A percentile compares a stretch with the other conserved stretches of the same genome.
phyloP scores from a whole-genome alignment of 2,113 vertebrate species.

The Bostrychus sinensis region DNA sequence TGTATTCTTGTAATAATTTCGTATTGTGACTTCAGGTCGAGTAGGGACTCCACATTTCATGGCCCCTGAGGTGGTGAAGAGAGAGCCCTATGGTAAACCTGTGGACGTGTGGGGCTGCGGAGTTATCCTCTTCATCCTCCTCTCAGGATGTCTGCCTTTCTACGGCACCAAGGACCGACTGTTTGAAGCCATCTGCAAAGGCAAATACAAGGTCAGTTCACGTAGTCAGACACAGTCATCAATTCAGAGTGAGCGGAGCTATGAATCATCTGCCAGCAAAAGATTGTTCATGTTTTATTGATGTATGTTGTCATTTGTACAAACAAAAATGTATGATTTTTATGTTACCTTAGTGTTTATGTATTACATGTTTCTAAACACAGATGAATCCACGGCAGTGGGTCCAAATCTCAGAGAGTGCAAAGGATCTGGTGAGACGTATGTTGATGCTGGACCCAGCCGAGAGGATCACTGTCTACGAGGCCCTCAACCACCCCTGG shows the following conservation, averaged over 20 bases:
- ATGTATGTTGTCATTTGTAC: background rate
- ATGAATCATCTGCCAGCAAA: background rate
- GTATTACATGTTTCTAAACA: slow-evolving; percentile 26
- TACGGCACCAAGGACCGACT: slow-evolving; percentile 97
- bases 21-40: slow-evolving; percentile 78
- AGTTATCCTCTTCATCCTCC: slow-evolving; percentile 96
- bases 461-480: slow-evolving; percentile 98
- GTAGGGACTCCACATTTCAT: slow-evolving; percentile 98
- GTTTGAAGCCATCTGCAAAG: slow-evolving; percentile 96
- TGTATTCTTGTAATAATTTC: background rate
- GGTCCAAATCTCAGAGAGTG: slow-evolving; percentile 99
- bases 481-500: slow-evolving; percentile 99
- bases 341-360: background rate
- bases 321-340: background rate
- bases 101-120: slow-evolving; percentile 98
- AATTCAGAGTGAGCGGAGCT: background rate
- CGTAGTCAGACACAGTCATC: slow-evolving; percentile 69
- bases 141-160: slow-evolving; percentile 96
- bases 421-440: slow-evolving; percentile 97
- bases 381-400: slow-evolving; percentile 99
- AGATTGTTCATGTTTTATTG: background rate
- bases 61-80: slow-evolving; percentile 97
- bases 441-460: slow-evolving; percentile 99
- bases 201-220: slow-evolving; percentile 93
- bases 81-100: slow-evolving; percentile 95